phyloP scores from a whole-genome alignment of 2,113 vertebrate genomes.

The Nannobrachium achirus region DNA sequence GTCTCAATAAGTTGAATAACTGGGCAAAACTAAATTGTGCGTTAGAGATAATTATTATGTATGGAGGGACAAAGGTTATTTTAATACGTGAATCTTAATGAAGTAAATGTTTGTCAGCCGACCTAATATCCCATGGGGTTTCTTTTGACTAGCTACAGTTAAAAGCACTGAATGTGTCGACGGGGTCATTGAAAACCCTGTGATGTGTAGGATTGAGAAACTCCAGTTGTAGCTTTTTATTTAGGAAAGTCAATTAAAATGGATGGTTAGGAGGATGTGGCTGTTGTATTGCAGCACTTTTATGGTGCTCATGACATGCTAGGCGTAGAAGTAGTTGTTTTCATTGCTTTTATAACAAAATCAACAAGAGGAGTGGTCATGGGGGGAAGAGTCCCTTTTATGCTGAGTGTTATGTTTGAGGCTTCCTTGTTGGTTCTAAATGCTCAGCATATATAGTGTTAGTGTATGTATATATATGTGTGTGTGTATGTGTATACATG shows the following conservation, averaged over 20 bases:
- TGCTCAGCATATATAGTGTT: slow-evolving; percentile 1
- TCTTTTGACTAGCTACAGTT: slow-evolving; percentile 40
- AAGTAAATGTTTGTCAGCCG: slow-evolving; percentile 54
- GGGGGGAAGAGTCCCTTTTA: slow-evolving; percentile 22
- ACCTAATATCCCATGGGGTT: slow-evolving; percentile 43
- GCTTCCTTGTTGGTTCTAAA: slow-evolving; percentile 41
- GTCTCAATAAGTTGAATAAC: slow-evolving; percentile 35
- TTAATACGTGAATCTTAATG: slow-evolving; percentile 44
- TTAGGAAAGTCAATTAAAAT: slow-evolving; percentile 5
- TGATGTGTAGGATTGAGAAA: not conserved
- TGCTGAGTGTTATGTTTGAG: slow-evolving; percentile 39
- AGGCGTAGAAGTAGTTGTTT: not conserved
- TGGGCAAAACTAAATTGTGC: slow-evolving; percentile 43
- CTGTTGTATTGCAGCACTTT: not conserved
- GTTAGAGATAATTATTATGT: slow-evolving; percentile 50
- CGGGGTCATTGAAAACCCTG: slow-evolving; percentile 13
- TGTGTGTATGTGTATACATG: too few species aligned
- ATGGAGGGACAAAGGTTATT: slow-evolving; percentile 28
- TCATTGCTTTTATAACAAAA: slow-evolving; percentile 8
- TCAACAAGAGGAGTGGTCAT: slow-evolving; percentile 23
- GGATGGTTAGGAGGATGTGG: slow-evolving; percentile 9
- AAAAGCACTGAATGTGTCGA: slow-evolving; percentile 16
- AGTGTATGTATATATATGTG: too few species aligned
- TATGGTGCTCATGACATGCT: not conserved
- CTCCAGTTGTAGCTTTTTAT: slow-evolving; percentile 12